Conservation (phyloP, 1,140 invertebrate species). For the Helicoverpa armigera region DNA sequence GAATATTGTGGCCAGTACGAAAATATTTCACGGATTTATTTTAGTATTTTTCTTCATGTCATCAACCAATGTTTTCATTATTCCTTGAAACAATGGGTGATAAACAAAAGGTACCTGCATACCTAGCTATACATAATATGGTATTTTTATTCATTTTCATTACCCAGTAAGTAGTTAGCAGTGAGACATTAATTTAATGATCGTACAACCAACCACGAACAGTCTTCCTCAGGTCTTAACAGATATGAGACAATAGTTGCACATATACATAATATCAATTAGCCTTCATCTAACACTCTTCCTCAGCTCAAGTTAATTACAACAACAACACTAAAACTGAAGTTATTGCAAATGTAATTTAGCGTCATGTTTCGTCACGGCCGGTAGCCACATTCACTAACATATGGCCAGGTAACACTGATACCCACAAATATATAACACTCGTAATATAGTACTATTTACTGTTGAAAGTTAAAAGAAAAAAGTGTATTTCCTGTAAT, state of each 20-base stretch:
- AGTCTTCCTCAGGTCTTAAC: too few relatives aligned
- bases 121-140: too few relatives aligned
- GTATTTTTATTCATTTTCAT: too few relatives aligned
- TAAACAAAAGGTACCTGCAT: too few relatives aligned
- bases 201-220: too few relatives aligned
- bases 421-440: slow-evolving; percentile 14
- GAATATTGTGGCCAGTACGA: background rate
- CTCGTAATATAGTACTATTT: background rate
- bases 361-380: slow-evolving; percentile 24
- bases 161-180: too few relatives aligned
- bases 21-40: background rate
- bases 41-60: too few relatives aligned
- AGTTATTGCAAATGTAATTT: slow-evolving; percentile 12
- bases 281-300: slow-evolving; percentile 18
- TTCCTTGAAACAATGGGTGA: too few relatives aligned
- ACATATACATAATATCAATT: background rate
- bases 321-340: background rate
- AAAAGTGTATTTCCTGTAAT: slow-evolving; percentile 21
- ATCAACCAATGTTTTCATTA: too few relatives aligned
- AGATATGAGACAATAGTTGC: too few relatives aligned
- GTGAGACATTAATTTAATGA: too few relatives aligned
- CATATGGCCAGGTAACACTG: background rate
- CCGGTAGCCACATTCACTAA: background rate
- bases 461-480: slow-evolving; percentile 17
- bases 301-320: slow-evolving; percentile 26